These are phyloP conservation scores for Carollia perspicillata DNA, from an alignment of 2,113 vertebrate species.

Conservation along the genomic window DNA sequence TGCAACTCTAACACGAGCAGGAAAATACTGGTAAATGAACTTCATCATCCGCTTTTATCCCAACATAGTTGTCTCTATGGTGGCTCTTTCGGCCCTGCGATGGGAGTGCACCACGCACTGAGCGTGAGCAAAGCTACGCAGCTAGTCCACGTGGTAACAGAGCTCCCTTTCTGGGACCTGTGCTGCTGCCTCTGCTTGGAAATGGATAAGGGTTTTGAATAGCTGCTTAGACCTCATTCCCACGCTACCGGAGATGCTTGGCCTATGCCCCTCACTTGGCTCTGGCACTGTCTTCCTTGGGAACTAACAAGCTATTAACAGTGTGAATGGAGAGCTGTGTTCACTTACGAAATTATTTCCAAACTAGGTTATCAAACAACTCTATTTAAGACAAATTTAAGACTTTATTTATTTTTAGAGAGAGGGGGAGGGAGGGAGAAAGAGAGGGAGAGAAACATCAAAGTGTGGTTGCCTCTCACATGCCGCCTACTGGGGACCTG, in stretches of 20 bases:
- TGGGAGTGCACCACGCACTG: background rate
- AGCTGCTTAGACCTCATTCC: background rate
- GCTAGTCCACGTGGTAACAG: background rate
- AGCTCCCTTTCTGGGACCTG: conserved; percentile 9
- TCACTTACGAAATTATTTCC: conserved; percentile 1
- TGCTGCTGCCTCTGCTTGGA: conserved; percentile 24
- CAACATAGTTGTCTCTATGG: background rate
- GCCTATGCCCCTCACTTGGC: background rate
- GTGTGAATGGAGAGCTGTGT: background rate
- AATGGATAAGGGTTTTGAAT: conserved; percentile 11
- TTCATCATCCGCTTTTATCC: conserved; percentile 47
- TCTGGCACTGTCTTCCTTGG: background rate
- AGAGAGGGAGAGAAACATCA: too few relatives aligned
- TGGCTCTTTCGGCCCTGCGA: background rate
- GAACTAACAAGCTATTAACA: background rate
- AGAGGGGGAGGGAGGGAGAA: too few relatives aligned
- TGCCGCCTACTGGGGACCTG: too few relatives aligned
- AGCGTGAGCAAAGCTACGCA: conserved; percentile 33
- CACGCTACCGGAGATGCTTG: background rate
- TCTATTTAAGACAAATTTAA: too few relatives aligned
- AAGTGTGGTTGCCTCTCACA: too few relatives aligned
- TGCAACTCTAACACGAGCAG: background rate
- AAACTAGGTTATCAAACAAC: background rate
- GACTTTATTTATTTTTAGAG: too few relatives aligned
- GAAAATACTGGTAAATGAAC: background rate